Evolutionary conservation across 2,888 invertebrate genomes (phyloP).

Genomic region (Trissolcus japonicus): DNA sequence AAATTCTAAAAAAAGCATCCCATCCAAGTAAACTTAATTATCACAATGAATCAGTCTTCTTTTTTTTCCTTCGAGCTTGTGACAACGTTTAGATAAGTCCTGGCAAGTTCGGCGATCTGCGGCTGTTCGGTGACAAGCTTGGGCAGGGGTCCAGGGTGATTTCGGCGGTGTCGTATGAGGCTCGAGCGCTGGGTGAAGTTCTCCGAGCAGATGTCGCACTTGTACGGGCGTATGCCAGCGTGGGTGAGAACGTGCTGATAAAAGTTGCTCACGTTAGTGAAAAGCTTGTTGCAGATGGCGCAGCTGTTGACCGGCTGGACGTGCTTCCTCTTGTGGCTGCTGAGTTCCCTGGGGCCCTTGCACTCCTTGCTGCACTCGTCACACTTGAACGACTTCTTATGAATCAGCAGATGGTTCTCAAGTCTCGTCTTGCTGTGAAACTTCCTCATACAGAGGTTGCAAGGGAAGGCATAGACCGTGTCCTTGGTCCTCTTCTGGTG

Average conservation of each 20-base stretch:
- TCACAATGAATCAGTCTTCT: conserved; percentile 39
- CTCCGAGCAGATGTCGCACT: conserved; percentile 67
- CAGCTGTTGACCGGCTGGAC: conserved; percentile 59
- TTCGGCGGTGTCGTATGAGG: conserved; percentile 64
- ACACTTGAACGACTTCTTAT: conserved; percentile 62
- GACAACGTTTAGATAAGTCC: conserved; percentile 45
- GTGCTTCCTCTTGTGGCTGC: conserved; percentile 63
- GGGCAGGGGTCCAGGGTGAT: conserved; percentile 65
- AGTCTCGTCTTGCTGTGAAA: conserved; percentile 63
- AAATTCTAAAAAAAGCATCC: too few species aligned
- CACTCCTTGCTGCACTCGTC: conserved; percentile 62
- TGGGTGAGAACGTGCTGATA: conserved; percentile 69
- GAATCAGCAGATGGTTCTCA: conserved; percentile 63
- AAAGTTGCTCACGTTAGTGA: conserved; percentile 63
- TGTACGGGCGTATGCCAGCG: conserved; percentile 68
- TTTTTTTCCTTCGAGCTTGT: background rate
- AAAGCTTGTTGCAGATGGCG: conserved; percentile 62
- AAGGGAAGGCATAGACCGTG: conserved; percentile 57
- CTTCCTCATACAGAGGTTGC: conserved; percentile 63
- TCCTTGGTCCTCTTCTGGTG: conserved; percentile 61
- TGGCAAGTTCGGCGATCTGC: conserved; percentile 65
- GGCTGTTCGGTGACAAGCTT: conserved; percentile 58
- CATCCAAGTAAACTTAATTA: conserved; percentile 3
- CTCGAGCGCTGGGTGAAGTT: conserved; percentile 67
- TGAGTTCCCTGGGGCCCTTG: conserved; percentile 58